Evolutionary conservation across 2,113 vertebrate genomes (phyloP).

Genomic region (Stomatorhinus ivindoensis): DNA sequence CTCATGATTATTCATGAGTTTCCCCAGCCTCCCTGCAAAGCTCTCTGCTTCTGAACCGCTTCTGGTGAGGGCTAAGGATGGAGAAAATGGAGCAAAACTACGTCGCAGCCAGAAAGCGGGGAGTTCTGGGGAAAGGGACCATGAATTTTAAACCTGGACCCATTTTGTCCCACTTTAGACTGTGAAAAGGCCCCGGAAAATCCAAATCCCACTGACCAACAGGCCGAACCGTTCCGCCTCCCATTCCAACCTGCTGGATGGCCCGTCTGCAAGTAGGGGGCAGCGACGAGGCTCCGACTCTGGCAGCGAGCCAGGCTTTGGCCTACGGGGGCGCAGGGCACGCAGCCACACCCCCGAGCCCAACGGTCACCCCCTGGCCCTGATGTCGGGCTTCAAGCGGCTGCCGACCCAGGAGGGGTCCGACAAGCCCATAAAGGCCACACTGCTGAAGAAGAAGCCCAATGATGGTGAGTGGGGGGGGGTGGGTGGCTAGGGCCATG

Average conservation of each 20-base stretch:
- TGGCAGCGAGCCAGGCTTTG: slow-evolving; percentile 58
- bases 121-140: not conserved
- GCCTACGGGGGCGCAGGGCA: slow-evolving; percentile 40
- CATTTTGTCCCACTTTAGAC: slow-evolving; percentile 59
- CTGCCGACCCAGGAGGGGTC: slow-evolving; percentile 56
- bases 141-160: not conserved
- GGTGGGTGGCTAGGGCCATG: not conserved
- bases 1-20: not conserved
- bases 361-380: slow-evolving; percentile 55
- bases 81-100: not conserved
- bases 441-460: slow-evolving; percentile 69
- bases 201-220: slow-evolving; percentile 64
- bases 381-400: slow-evolving; percentile 81
- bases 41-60: not conserved
- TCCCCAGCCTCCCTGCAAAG: not conserved
- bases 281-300: slow-evolving; percentile 65
- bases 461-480: slow-evolving; percentile 64
- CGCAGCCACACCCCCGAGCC: slow-evolving; percentile 46
- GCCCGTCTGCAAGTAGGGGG: slow-evolving; percentile 11
- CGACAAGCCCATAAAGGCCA: slow-evolving; percentile 66
- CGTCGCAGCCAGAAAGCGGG: not conserved
- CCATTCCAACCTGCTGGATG: slow-evolving; percentile 52
- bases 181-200: slow-evolving; percentile 72
- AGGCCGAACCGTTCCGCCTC: slow-evolving; percentile 41
- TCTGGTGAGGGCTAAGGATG: not conserved